phyloP scores from a whole-genome alignment of 2,113 vertebrate species.

The Hiodon alosoides region DNA sequence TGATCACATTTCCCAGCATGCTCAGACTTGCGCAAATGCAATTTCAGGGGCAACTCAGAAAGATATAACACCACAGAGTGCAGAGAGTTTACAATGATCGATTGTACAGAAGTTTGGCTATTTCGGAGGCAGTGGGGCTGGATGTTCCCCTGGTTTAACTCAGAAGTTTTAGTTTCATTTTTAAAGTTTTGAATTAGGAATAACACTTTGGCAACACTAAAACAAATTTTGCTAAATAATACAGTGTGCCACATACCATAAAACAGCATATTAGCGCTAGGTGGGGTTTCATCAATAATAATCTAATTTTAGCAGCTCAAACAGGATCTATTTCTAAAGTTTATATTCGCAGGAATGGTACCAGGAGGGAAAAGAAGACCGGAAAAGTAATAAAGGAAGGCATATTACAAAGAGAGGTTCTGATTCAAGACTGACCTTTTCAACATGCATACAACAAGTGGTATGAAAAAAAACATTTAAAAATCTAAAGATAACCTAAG shows the following conservation, averaged over 20 bases:
- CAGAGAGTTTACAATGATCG: neutral
- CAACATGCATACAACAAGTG: neutral
- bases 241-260: no score
- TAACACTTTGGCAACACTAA: no score
- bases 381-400: neutral
- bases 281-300: no score
- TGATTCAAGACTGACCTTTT: neutral
- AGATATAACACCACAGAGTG: neutral
- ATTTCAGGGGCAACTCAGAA: neutral
- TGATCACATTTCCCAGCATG: slow-evolving; percentile 3
- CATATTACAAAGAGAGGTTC: neutral
- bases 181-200: no score
- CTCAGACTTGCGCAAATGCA: neutral
- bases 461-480: neutral
- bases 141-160: no score
- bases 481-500: neutral
- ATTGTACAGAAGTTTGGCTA: no score
- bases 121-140: no score
- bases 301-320: neutral
- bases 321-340: neutral
- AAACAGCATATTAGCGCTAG: no score
- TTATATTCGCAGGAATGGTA: neutral
- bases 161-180: no score
- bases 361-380: neutral
- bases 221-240: no score